Evolutionary conservation across 2,113 vertebrate species (phyloP).

Genomic region (Dasyurus viverrinus): DNA sequence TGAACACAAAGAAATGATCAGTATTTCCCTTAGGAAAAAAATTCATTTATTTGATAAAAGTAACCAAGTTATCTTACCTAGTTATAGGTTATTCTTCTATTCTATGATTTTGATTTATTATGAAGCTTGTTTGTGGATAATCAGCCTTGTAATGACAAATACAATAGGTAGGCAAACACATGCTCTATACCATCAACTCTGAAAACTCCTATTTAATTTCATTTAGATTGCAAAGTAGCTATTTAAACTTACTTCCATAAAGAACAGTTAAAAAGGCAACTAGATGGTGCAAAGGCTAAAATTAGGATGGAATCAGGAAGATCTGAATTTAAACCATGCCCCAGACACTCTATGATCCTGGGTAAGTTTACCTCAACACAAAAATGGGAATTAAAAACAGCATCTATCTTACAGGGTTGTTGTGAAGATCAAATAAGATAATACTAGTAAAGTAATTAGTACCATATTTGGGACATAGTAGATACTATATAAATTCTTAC

Average conservation of each 20-base stretch:
- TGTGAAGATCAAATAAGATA: not conserved
- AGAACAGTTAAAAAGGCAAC: not conserved
- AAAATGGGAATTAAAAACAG: not conserved
- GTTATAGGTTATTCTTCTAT: slow-evolving; percentile 30
- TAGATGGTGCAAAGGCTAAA: not conserved
- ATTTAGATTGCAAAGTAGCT: slow-evolving; percentile 33
- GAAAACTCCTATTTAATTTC: slow-evolving; percentile 55
- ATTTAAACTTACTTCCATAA: slow-evolving; percentile 33
- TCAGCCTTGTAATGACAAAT: slow-evolving; percentile 22
- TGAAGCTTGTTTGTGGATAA: slow-evolving; percentile 33
- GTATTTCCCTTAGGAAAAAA: slow-evolving; percentile 34
- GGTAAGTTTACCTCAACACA: not conserved
- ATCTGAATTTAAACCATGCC: not conserved
- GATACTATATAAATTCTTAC: not conserved
- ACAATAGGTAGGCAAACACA: slow-evolving; percentile 10
- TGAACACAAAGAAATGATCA: slow-evolving; percentile 6
- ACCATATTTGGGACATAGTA: not conserved
- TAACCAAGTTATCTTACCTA: slow-evolving; percentile 7
- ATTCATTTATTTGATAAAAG: slow-evolving; percentile 32
- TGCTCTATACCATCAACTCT: slow-evolving; percentile 23
- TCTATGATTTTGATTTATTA: not conserved
- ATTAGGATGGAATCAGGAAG: not conserved
- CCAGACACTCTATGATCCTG: not conserved
- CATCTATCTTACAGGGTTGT: not conserved
- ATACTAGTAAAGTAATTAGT: not conserved